phyloP scores from a whole-genome alignment of 2,888 invertebrate genomes.

The Hermaeophaga mercurialis region DNA sequence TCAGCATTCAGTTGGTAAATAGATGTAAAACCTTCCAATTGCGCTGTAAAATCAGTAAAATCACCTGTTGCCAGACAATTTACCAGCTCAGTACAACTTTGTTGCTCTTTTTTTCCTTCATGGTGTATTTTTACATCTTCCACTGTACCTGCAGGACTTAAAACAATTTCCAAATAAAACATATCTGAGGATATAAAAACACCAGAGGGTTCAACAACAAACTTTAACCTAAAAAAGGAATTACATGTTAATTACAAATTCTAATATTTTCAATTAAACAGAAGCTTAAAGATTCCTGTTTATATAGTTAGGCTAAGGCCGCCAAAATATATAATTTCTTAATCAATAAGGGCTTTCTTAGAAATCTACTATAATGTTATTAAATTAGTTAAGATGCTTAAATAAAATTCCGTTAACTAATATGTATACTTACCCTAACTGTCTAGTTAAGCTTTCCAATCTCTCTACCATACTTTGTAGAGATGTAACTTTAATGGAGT shows the following conservation, averaged over 20 bases:
- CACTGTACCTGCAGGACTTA: constrained; percentile 82
- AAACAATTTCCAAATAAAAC: constrained; percentile 91
- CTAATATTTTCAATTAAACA: too few species aligned
- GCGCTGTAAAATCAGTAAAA: constrained; percentile 89
- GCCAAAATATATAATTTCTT: too few species aligned
- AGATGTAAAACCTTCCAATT: constrained; percentile 79
- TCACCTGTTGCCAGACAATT: constrained; percentile 83
- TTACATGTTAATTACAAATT: too few species aligned
- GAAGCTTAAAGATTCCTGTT: too few species aligned
- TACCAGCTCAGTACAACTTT: constrained; percentile 89
- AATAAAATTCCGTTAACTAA: too few species aligned
- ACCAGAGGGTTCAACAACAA: constrained; percentile 81
- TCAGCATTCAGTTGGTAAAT: constrained; percentile 95
- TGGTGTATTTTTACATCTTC: constrained; percentile 92
- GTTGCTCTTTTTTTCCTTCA: constrained; percentile 81
- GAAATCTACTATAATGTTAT: too few species aligned
- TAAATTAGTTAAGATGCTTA: too few species aligned
- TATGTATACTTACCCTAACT: constrained; percentile 69
- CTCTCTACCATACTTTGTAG: constrained; percentile 91
- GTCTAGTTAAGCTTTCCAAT: constrained; percentile 87
- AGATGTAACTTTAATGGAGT: constrained; percentile 91
- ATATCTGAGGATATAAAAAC: constrained; percentile 94
- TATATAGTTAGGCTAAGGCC: too few species aligned
- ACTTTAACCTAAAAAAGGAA: constrained; percentile 73
- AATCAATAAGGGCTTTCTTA: too few species aligned